phyloP scores from a whole-genome alignment of 2,113 vertebrate species.

The Coptodon bakossiorum region DNA sequence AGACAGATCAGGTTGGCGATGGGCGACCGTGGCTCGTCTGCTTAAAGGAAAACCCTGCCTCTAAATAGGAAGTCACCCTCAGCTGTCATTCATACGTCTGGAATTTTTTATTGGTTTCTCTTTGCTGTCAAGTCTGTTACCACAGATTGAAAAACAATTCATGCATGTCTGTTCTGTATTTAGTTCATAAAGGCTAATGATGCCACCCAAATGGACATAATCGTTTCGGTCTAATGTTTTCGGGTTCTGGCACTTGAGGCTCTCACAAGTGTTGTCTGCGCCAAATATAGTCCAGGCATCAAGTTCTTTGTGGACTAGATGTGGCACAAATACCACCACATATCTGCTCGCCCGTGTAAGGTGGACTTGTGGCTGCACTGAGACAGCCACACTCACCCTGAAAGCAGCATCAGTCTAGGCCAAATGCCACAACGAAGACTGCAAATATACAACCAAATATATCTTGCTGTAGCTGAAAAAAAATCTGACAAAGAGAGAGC shows the following conservation, averaged over 20 bases:
- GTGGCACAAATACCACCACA: not conserved
- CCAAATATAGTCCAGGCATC: not conserved
- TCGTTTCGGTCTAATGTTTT: not conserved
- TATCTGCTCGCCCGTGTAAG: not conserved
- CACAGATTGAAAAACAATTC: not conserved
- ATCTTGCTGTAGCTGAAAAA: not conserved
- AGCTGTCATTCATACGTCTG: not conserved
- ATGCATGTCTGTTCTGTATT: not conserved
- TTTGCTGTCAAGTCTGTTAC: not conserved
- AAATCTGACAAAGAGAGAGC: not conserved
- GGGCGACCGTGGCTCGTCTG: not conserved
- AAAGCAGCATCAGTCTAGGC: not conserved
- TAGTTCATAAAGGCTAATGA: not conserved
- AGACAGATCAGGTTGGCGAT: constrained; percentile 26
- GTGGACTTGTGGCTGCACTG: not conserved
- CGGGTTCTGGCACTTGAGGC: not conserved
- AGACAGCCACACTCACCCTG: not conserved
- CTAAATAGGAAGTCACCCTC: not conserved
- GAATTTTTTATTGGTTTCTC: not conserved
- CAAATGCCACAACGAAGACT: not conserved
- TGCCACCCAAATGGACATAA: not conserved
- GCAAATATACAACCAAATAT: not conserved
- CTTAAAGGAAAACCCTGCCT: not conserved
- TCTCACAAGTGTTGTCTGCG: not conserved
- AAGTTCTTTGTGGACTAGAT: not conserved